Evolutionary conservation across 2,888 invertebrate species (phyloP), one percentile per base, ranked within the genome.

Genomic region (Germaria angustata): DNA sequence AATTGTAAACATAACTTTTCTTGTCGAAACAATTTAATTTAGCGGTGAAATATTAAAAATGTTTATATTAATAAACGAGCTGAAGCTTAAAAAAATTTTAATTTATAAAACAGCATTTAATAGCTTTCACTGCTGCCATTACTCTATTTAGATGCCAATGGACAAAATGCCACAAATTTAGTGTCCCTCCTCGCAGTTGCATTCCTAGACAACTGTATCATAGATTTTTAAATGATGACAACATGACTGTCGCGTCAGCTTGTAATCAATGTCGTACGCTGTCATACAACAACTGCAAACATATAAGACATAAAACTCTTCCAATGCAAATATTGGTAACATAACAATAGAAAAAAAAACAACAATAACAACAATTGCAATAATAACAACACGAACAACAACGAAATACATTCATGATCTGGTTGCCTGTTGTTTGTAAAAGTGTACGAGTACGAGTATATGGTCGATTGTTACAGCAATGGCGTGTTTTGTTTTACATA

Each of bases 221-320:
- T 34, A 28, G 28, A 28, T 15, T 53, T 53, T 49, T 66, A 53
- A 63, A 77, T 72, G 46, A 68, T 72, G 72, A 78, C 77, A 77
- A 78, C 77, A 77, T 49, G 66, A 73, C 53, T 72, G 72, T 78
- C 77, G 81, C 72, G 66, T 81, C 77, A 77, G 81, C 81, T 77
- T 81, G 77, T 53, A 77, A 77, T 78, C 77, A 72, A 77, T 66
- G 77, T 66, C 81, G 71, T 51, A 39, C 71, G 28, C 63, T 73
- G 72, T 51, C 72, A 46, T 69, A 69, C 63, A 75, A 69, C 55
- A 68, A 75, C 44, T 53, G 61, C n/a, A 73, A 76, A 81, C 68
- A 77, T 77, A 77, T 81, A 81, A 77, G 68, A 68, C 72, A 55
- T 22, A 68, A 81, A 81, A 77, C 68, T 78, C 73, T 80, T 63